Evolutionary conservation across 1,140 invertebrate genomes (phyloP), one percentile per base, ranked within the genome.

Genomic region (Paracyclopina nana): DNA sequence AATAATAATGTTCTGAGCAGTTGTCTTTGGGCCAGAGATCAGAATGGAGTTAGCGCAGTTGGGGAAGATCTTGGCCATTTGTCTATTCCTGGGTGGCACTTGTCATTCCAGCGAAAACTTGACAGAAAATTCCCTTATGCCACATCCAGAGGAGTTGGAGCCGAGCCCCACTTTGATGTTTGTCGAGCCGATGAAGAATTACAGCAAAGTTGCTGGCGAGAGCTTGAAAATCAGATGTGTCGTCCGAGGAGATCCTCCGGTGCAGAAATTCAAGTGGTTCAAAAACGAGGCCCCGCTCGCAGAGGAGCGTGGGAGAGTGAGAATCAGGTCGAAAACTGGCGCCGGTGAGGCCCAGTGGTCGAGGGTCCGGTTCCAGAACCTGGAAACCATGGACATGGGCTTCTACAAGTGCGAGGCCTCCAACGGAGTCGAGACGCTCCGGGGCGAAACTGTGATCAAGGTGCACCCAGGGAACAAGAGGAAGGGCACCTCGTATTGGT

Each of bases 391-490:
- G 50, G 79, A 82, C 60, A 70, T 68, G 28, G 78, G 76, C 16
- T 76, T 71, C 62, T 79, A 80, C 59, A 70, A 68, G n/a, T 81
- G 79, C 62, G 68, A 72, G 50, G 77, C 71, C 0, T 62, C 59
- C 29, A 78, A 77, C 55, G 71, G 69, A 4, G 62, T 68, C n/a
- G 68, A 73, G 53, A 67, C 62, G 53, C 70, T 77, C 14, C 65
- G 70, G 26, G 73, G 75, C 4, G 72, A 72, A 8, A 74, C 68
- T 12, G 67, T 73, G 26, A 61, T 80, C 1, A 62, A 68, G 45
- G 72, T 80, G 26, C 69, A 69, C 56, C 63, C 64, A 56, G 66
- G 65, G 62, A 62, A 29, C 2, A 14, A 14, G 11, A 48, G 30
- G n/a, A 26, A 26, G 45, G 28, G 4, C 45, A 18, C 20, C 14